These are phyloP conservation scores for Sebastolobus alascanus DNA, from an alignment of 2,797 vertebrate genomes.

Conservation along the genomic window DNA sequence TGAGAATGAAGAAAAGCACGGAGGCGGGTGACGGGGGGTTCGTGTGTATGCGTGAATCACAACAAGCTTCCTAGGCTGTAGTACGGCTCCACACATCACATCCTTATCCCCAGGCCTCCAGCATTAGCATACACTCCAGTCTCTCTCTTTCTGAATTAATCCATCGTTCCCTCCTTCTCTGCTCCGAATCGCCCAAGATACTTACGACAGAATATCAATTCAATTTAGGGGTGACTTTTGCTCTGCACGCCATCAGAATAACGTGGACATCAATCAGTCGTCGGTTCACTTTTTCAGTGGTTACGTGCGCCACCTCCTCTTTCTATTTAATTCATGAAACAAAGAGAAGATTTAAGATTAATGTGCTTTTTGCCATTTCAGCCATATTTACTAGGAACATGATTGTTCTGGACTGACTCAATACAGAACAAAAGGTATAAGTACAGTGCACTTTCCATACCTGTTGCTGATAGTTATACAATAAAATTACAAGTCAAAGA, in stretches of 20 bases:
- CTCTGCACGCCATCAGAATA: constrained; percentile 33
- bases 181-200: constrained; percentile 26
- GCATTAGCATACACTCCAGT: constrained; percentile 52
- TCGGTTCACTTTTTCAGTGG: neutral
- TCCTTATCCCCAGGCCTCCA: constrained; percentile 26
- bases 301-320: neutral
- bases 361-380: neutral
- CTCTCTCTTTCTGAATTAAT: constrained; percentile 47
- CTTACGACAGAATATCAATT: constrained; percentile 41
- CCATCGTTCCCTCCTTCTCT: constrained; percentile 10
- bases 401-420: neutral
- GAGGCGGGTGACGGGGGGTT: neutral
- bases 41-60: constrained; percentile 22
- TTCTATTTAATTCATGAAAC: neutral
- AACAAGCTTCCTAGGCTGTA: constrained; percentile 36
- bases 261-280: constrained; percentile 12
- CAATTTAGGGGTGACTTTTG: constrained; percentile 47
- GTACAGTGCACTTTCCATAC: neutral
- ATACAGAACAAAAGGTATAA: neutral
- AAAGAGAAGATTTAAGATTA: neutral
- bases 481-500: neutral
- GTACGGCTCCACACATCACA: constrained; percentile 22
- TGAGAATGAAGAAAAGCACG: constrained; percentile 57
- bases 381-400: neutral
- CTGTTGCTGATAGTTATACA: neutral